Evolutionary conservation across 1,140 invertebrate genomes (phyloP).

Genomic region (Chymomyza costata): DNA sequence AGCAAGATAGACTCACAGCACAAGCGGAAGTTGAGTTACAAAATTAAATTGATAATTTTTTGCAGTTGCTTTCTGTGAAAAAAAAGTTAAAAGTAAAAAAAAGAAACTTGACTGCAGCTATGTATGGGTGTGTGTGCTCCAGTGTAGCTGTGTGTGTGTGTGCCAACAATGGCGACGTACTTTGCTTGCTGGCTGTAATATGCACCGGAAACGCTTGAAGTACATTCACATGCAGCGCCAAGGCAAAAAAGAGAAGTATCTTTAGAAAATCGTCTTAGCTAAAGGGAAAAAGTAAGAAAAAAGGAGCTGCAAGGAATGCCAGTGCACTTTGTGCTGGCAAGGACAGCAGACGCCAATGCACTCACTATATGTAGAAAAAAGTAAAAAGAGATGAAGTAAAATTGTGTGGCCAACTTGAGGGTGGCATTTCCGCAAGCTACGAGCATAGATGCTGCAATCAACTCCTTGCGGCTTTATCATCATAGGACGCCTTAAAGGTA

Average conservation of each 20-base stretch:
- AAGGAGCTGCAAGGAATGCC: constrained; percentile 51
- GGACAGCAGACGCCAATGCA: constrained; percentile 71
- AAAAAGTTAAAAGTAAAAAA: constrained; percentile 36
- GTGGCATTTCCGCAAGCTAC: neutral
- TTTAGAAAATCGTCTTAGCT: too few relatives aligned
- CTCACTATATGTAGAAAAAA: constrained; percentile 29
- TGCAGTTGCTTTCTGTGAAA: constrained; percentile 12
- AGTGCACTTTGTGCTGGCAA: constrained; percentile 48
- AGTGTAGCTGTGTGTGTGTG: constrained; percentile 23
- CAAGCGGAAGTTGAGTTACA: constrained; percentile 69
- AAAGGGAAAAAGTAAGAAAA: constrained; percentile 29
- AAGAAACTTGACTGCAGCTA: constrained; percentile 45
- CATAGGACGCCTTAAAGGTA: too few relatives aligned
- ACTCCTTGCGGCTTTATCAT: neutral
- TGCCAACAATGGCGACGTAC: constrained; percentile 59
- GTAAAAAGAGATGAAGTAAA: constrained; percentile 4
- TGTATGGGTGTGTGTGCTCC: constrained; percentile 2
- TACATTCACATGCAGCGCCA: constrained; percentile 57
- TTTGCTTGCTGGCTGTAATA: constrained; percentile 58
- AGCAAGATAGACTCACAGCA: constrained; percentile 17
- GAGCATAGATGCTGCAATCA: too few relatives aligned
- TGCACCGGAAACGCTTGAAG: constrained; percentile 71
- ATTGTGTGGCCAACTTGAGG: neutral
- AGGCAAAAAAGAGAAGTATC: neutral
- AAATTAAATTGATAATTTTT: constrained; percentile 73